These are phyloP conservation scores for Melolontha melolontha DNA, from an alignment of 2,888 invertebrate species.

Conservation along the genomic window DNA sequence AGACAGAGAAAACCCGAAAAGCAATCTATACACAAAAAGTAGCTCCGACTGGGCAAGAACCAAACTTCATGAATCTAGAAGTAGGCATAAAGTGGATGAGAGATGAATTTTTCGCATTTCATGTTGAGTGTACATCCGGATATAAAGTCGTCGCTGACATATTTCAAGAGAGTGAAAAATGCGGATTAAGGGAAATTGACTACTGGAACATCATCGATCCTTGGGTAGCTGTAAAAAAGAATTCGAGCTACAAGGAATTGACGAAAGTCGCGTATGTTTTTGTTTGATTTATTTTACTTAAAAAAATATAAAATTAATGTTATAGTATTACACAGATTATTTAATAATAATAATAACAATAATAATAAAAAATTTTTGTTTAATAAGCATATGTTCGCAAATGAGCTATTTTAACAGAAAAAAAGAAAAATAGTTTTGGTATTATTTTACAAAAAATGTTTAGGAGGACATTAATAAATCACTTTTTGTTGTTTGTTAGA, in stretches of 20 bases:
- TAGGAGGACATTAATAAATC: too few species aligned
- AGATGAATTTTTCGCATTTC: constrained; percentile 75
- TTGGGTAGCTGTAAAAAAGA: constrained; percentile 69
- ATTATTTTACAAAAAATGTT: too few species aligned
- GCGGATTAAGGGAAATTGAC: constrained; percentile 74
- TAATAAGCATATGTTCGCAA: too few species aligned
- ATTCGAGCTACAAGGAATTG: constrained; percentile 69
- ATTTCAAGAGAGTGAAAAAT: constrained; percentile 78
- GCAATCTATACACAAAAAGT: constrained; percentile 74
- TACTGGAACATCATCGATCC: constrained; percentile 70
- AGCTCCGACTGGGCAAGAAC: constrained; percentile 69
- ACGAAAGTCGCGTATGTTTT: constrained; percentile 69
- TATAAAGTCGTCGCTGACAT: constrained; percentile 77
- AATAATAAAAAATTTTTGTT: too few species aligned
- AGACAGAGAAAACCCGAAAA: constrained; percentile 72
- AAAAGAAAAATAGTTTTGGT: too few species aligned
- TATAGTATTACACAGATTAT: too few species aligned
- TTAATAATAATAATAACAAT: too few species aligned
- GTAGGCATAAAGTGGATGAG: constrained; percentile 72
- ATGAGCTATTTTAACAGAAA: too few species aligned
- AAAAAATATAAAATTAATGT: too few species aligned
- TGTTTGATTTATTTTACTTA: not conserved
- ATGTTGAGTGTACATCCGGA: constrained; percentile 74
- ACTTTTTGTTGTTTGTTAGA: too few species aligned
- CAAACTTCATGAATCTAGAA: constrained; percentile 71